Evolutionary conservation across 37 sponge, comb jelly and placozoan species (phyloP), one percentile per base, ranked within the genome.

Genomic region (Crambe crambe): DNA sequence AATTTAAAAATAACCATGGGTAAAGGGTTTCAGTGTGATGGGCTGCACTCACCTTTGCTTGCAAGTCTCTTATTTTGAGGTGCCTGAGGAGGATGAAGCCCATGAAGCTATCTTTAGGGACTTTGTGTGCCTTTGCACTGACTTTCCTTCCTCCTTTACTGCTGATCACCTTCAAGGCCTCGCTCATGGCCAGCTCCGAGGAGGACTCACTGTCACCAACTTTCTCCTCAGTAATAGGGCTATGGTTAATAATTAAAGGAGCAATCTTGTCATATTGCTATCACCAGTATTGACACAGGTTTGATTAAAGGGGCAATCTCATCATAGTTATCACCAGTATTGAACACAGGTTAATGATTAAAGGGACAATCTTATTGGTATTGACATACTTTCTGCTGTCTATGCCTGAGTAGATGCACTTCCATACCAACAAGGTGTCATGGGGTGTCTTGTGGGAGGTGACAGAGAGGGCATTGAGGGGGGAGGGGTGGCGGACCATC

Each of bases 331-430:
- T n/a, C n/a, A n/a, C n/a, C n/a, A n/a, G n/a, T n/a, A n/a, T n/a
- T n/a, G n/a, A n/a, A n/a, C n/a, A n/a, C n/a, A n/a, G n/a, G n/a
- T n/a, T n/a, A n/a, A n/a, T n/a, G n/a, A n/a, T n/a, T n/a, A n/a
- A n/a, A n/a, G n/a, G n/a, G n/a, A n/a, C n/a, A n/a, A n/a, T n/a
- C n/a, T n/a, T n/a, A n/a, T n/a, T n/a, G n/a, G n/a, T n/a, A n/a
- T n/a, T n/a, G n/a, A n/a, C 69, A 76, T 65, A 90, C 90, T 90
- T 85, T 35, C 90, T 90, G 23, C 81, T 69, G 68, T 90, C 90
- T 71, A 90, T 54, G n/a, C 83, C 87, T 22, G 73, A 68, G 74
- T 91, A 91, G 62, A 91, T 83, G 38, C 84, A 75, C 71, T 79
- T 86, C 92, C 92, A 91, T 5, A 91, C 36, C 0, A 87, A 67